Evolutionary conservation across 2,888 invertebrate species (phyloP).

Genomic region (Ophraella communa): DNA sequence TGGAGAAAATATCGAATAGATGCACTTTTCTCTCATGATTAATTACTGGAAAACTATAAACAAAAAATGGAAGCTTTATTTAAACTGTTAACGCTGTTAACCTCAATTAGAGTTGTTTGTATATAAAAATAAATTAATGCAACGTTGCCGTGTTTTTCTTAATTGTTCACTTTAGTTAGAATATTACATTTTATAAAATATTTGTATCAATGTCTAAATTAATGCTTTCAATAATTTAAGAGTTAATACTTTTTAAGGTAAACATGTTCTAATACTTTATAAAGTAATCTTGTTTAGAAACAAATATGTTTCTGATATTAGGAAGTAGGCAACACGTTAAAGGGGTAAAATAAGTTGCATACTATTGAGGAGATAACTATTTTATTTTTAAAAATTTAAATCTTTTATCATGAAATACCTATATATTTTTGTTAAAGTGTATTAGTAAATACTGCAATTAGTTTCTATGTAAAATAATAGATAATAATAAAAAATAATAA

Average conservation of each 20-base stretch:
- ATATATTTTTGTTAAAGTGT: no score
- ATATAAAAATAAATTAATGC: conserved; percentile 32
- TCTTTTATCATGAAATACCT: no score
- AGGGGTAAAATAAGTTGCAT: not conserved
- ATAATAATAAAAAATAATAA: no score
- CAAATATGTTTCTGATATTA: not conserved
- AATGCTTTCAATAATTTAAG: no score
- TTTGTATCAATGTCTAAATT: no score
- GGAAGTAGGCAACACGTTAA: not conserved
- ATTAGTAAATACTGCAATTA: no score
- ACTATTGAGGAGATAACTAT: not conserved
- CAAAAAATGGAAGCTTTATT: conserved; percentile 8
- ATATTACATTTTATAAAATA: no score
- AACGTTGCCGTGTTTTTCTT: conserved; percentile 23
- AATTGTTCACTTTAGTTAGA: not conserved
- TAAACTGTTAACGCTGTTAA: conserved; percentile 34
- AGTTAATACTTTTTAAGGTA: not conserved
- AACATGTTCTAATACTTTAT: not conserved
- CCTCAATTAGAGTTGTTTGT: conserved; percentile 37
- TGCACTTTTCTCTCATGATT: conserved; percentile 12
- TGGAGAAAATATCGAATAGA: conserved; percentile 17
- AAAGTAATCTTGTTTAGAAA: not conserved
- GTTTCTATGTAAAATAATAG: no score
- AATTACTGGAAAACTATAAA: not conserved
- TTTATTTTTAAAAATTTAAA: no score